A percentile compares a stretch with the other conserved stretches of the same genome.
Conservation (phyloP, 2,113 vertebrate genomes). For the Tragelaphus scriptus region DNA sequence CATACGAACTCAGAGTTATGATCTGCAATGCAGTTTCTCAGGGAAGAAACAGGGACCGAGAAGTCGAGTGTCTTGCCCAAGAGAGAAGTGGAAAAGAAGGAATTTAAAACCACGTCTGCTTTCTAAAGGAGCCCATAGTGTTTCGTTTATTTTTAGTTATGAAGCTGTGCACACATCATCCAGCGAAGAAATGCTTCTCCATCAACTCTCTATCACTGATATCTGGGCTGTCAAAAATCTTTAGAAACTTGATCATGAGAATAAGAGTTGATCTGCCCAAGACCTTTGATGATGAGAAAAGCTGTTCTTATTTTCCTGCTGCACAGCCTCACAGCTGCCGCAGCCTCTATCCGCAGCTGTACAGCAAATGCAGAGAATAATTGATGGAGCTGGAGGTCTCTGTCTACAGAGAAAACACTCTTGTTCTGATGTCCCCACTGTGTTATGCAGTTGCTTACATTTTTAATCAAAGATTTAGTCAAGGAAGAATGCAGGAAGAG, state of each 20-base stretch:
- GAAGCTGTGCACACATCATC: not conserved
- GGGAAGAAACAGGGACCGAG: not conserved
- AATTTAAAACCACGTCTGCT: not conserved
- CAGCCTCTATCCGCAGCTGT: not conserved
- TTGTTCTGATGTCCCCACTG: not conserved
- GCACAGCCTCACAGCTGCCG: not conserved
- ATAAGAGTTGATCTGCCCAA: not conserved
- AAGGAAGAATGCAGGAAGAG: not conserved
- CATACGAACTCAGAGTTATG: not conserved
- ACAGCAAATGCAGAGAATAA: not conserved
- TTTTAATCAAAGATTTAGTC: conserved; percentile 29
- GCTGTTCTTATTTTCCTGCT: not conserved
- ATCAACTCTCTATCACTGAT: not conserved
- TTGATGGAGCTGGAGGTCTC: not conserved
- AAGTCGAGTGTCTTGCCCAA: not conserved
- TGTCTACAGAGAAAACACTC: not conserved
- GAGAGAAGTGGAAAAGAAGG: not conserved
- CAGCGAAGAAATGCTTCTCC: not conserved
- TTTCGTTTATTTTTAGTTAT: conserved; percentile 6
- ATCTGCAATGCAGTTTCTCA: not conserved
- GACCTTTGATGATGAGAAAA: conserved; percentile 3
- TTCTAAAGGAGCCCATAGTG: not conserved
- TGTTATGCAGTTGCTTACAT: not conserved
- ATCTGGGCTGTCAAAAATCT: not conserved
- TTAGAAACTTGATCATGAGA: not conserved